A percentile compares a stretch with the other conserved stretches of the same genome.
phyloP scores from a whole-genome alignment of 2,888 invertebrate species.

The Mythimna lalbum region DNA sequence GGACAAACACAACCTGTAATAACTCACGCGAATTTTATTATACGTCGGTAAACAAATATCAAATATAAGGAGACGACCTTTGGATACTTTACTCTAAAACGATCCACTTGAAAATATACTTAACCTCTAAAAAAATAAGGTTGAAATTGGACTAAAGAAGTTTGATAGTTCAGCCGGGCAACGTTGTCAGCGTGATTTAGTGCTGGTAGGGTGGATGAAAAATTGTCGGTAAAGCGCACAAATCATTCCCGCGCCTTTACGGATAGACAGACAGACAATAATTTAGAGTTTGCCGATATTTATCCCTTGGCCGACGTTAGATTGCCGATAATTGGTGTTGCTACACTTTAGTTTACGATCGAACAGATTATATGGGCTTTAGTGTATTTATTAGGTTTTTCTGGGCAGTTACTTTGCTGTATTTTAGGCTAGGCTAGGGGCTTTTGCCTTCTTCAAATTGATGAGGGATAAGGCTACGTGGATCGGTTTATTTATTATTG shows the following conservation, averaged over 20 bases:
- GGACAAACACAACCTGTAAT: slow-evolving; percentile 54
- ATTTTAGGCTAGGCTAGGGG: slow-evolving; percentile 3
- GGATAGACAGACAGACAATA: slow-evolving; percentile 68
- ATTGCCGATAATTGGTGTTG: slow-evolving; percentile 63
- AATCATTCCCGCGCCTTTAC: slow-evolving; percentile 75
- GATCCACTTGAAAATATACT: slow-evolving; percentile 32
- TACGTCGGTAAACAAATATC: slow-evolving; percentile 65
- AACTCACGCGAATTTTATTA: slow-evolving; percentile 64
- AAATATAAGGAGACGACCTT: slow-evolving; percentile 62
- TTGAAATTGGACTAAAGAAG: slow-evolving; percentile 20
- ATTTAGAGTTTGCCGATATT: slow-evolving; percentile 73
- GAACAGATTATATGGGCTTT: slow-evolving; percentile 16
- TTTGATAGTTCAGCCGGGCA: slow-evolving; percentile 52
- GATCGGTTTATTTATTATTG: slow-evolving; percentile 11
- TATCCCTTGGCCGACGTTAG: slow-evolving; percentile 59
- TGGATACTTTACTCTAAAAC: slow-evolving; percentile 46
- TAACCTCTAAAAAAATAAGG: slow-evolving; percentile 17
- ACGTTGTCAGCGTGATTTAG: slow-evolving; percentile 77
- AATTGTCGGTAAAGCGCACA: slow-evolving; percentile 74
- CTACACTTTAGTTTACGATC: slow-evolving; percentile 48
- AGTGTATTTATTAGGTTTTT: slow-evolving; percentile 24
- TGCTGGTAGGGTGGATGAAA: slow-evolving; percentile 74
- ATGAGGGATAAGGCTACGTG: slow-evolving; percentile 21
- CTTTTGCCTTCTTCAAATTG: slow-evolving; percentile 2
- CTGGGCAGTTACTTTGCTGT: slow-evolving; percentile 19